Evolutionary conservation across 2,888 invertebrate species (phyloP).

Genomic region (Polietes domitor): DNA sequence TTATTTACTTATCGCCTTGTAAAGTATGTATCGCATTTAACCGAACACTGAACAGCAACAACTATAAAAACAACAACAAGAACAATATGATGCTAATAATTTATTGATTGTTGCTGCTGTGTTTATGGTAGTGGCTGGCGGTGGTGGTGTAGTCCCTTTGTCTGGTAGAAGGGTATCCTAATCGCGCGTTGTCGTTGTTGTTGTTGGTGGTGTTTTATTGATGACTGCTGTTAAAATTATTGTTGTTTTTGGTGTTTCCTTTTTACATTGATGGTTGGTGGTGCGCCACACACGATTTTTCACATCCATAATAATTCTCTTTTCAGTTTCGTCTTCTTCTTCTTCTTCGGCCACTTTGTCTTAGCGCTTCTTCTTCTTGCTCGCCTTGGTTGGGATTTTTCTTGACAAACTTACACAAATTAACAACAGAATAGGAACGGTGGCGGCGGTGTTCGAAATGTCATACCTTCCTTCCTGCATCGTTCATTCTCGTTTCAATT

Average conservation of each 20-base stretch:
- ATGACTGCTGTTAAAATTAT: neutral
- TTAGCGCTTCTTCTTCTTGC: neutral
- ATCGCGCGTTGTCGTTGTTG: slow-evolving; percentile 37
- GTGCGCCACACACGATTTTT: slow-evolving; percentile 9
- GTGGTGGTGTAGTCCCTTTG: slow-evolving; percentile 5
- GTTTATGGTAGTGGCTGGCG: no score
- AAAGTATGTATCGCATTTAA: neutral
- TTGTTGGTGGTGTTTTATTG: slow-evolving; percentile 24
- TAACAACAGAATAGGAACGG: neutral
- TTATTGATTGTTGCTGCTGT: neutral
- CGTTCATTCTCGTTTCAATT: slow-evolving; percentile 8
- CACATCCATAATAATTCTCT: neutral
- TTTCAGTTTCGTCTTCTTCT: no score
- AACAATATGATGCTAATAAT: neutral
- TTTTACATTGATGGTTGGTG: slow-evolving; percentile 28
- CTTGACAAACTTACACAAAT: neutral
- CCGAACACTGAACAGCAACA: neutral
- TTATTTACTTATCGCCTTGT: neutral
- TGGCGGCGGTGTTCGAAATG: neutral
- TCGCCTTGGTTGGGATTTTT: neutral
- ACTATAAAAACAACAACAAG: neutral
- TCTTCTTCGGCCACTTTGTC: neutral
- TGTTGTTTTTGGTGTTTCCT: slow-evolving; percentile 15
- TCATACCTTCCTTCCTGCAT: neutral
- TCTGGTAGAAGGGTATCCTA: neutral